Evolutionary conservation across 2,797 vertebrate species (phyloP).

Genomic region (Steatocranus sp.): DNA sequence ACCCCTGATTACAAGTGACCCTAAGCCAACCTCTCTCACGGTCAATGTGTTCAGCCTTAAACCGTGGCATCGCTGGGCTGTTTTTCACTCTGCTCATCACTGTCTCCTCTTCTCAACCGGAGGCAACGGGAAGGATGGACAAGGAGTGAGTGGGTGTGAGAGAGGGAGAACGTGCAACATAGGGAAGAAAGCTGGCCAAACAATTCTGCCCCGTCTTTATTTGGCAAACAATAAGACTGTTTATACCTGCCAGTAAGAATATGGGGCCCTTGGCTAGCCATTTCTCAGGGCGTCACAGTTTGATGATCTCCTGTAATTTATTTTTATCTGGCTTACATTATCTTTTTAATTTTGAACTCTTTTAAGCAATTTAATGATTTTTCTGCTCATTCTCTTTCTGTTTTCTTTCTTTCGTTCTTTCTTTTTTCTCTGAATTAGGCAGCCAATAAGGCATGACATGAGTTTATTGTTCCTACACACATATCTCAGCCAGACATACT

Average conservation of each 20-base stretch:
- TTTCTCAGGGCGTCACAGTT: conserved; percentile 50
- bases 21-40: not conserved
- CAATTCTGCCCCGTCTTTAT: conserved; percentile 47
- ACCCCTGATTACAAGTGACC: conserved; percentile 5
- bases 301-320: conserved; percentile 58
- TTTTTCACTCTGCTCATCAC: conserved; percentile 6
- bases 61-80: not conserved
- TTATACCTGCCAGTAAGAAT: conserved; percentile 58
- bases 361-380: conserved; percentile 46
- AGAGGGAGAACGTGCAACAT: not conserved
- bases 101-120: not conserved
- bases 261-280: conserved; percentile 46
- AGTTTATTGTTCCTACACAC: conserved; percentile 53
- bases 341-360: conserved; percentile 25
- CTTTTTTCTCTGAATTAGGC: conserved; percentile 59
- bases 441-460: conserved; percentile 63
- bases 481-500: conserved; percentile 16
- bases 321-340: conserved; percentile 38
- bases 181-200: conserved; percentile 18
- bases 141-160: not conserved
- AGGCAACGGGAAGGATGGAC: not conserved
- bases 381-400: conserved; percentile 15
- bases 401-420: conserved; percentile 29
- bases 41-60: not conserved
- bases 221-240: conserved; percentile 54